phyloP scores from a whole-genome alignment of 1,140 invertebrate genomes.

The Lepidurus apus region DNA sequence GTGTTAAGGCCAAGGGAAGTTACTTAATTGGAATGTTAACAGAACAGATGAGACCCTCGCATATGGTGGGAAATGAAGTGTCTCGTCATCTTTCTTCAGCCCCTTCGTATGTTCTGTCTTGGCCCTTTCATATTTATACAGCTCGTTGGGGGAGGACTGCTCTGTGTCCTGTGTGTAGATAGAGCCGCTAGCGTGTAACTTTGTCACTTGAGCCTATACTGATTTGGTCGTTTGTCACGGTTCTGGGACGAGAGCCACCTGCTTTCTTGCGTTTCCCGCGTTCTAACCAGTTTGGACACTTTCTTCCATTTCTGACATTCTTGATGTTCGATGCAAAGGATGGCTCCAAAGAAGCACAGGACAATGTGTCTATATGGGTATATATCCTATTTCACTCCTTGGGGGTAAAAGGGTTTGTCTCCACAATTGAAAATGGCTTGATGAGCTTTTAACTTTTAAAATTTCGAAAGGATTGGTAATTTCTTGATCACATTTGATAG shows the following conservation, averaged over 20 bases:
- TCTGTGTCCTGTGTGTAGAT: neutral
- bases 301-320: neutral
- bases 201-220: slow-evolving; percentile 17
- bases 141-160: neutral
- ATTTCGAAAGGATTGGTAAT: neutral
- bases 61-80: slow-evolving; percentile 17
- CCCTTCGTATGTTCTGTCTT: neutral
- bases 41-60: slow-evolving; percentile 9
- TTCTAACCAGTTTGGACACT: neutral
- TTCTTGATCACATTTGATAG: neutral
- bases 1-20: slow-evolving; percentile 15
- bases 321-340: neutral
- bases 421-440: neutral
- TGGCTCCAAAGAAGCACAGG: neutral
- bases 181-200: neutral
- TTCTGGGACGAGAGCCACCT: neutral
- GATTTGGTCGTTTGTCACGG: slow-evolving; percentile 9
- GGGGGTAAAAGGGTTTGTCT: neutral
- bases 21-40: slow-evolving; percentile 20
- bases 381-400: neutral
- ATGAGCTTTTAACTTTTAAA: neutral
- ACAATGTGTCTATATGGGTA: neutral
- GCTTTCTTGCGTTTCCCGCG: neutral
- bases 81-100: slow-evolving; percentile 3
- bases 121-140: neutral